phyloP scores from a whole-genome alignment of 2,797 vertebrate species.

The Luscinia luscinia region DNA sequence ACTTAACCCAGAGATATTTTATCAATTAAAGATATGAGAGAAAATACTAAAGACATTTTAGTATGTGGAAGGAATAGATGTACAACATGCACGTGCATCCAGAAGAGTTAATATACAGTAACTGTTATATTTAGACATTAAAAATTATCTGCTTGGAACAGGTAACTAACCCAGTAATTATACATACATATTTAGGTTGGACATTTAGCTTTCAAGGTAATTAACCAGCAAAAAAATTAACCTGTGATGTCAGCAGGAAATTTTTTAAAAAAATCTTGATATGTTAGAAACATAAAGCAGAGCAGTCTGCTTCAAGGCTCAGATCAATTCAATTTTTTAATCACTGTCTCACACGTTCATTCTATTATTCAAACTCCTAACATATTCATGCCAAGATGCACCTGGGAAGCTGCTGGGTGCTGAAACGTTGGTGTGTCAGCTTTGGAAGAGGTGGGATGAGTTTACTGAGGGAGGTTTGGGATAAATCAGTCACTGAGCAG shows the following conservation, averaged over 20 bases:
- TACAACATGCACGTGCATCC: background rate
- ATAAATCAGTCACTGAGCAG: background rate
- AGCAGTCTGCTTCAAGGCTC: conserved; percentile 9
- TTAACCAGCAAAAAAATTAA: conserved; percentile 48
- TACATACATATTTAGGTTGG: conserved; percentile 3
- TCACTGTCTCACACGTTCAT: conserved; percentile 7
- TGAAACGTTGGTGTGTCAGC: background rate
- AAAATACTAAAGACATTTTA: background rate
- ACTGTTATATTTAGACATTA: background rate
- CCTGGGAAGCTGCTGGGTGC: background rate
- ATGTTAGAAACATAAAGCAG: conserved; percentile 26
- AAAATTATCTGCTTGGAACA: conserved; percentile 29
- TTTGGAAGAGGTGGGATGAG: background rate
- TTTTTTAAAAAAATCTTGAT: background rate
- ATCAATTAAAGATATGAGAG: background rate
- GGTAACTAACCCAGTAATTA: conserved; percentile 40
- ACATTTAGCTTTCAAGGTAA: conserved; percentile 50
- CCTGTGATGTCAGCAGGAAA: conserved; percentile 24
- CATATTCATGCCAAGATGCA: background rate
- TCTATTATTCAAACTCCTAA: background rate
- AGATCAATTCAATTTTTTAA: conserved; percentile 56
- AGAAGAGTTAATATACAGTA: background rate
- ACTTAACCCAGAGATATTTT: background rate
- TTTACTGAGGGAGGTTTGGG: background rate
- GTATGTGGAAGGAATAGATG: background rate